Conservation (phyloP, 2,888 invertebrate genomes). For the Agriopis marginaria region DNA sequence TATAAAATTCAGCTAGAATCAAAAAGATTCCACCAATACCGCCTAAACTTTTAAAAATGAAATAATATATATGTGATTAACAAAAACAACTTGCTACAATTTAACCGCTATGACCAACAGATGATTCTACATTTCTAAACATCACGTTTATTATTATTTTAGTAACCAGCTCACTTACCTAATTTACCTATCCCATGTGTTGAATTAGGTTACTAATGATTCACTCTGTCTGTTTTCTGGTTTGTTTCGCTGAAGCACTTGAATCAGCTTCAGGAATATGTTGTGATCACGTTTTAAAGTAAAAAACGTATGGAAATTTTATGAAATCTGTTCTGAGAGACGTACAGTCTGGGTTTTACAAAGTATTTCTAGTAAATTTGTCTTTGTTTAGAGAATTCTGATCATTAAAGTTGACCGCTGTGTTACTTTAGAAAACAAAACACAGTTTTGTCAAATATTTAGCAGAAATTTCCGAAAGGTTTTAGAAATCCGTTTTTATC, state of each 20-base stretch:
- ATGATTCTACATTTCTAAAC: conserved; percentile 28
- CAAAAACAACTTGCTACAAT: conserved; percentile 1
- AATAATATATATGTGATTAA: neutral
- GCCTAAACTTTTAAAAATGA: neutral
- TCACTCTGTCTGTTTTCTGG: conserved; percentile 33
- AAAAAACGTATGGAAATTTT: conserved; percentile 17
- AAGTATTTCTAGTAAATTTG: neutral
- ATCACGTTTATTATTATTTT: conserved; percentile 31
- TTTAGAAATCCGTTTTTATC: no score
- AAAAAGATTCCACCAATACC: no score
- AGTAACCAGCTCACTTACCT: conserved; percentile 27
- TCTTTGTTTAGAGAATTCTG: neutral
- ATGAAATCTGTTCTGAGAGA: neutral
- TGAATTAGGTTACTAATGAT: conserved; percentile 38
- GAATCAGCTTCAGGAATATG: conserved; percentile 30
- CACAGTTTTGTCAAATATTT: no score
- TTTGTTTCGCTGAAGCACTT: conserved; percentile 32
- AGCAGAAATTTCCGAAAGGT: no score
- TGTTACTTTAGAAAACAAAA: no score
- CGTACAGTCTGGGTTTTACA: neutral
- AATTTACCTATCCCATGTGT: conserved; percentile 30
- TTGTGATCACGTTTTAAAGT: conserved; percentile 22
- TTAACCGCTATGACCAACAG: conserved; percentile 23
- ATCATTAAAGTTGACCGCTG: neutral
- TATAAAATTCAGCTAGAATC: no score